Evolutionary conservation across 2,113 vertebrate species (phyloP), one percentile per base, ranked within the genome.

Genomic region (Silurus asotus): DNA sequence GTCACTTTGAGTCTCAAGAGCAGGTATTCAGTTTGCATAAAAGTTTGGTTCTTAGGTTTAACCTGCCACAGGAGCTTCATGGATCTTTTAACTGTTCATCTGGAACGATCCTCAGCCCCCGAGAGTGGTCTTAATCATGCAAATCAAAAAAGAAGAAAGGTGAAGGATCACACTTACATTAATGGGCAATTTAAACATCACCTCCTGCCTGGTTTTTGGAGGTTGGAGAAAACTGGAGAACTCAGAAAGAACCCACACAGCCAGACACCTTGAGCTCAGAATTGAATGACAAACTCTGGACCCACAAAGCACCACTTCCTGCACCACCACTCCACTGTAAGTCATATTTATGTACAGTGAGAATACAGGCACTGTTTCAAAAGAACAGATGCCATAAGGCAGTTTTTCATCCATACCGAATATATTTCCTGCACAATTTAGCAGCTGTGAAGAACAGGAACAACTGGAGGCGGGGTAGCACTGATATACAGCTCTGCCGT

Each of bases 351-450:
- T 17, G 13, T 28, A 7, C 5, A 78, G n/a, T 78, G 53, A 78
- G 28, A 78, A 28, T 37, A 8, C 5, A 2, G n/a, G 13, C 3
- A 17, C 13, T 0, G 6, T 28, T 28, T 56, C 19, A 59, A 79
- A 19, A 10, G 55, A 3, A 79, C 25, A 10, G 17, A 58, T 59
- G 55, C 55, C 4, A 19, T 37, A 45, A 79, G 75, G 75, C 49
- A 28, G 72, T 75, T 75, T 53, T 0, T 17, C 48, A n/a, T 14
- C 20, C 72, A 75, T 28, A 28, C n/a, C 25, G 76, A 79, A 79
- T 79, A 77, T 53, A 45, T 79, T 79, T 79, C 25, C 76, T 79
- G 25, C 25, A 59, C 59, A 79, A 61, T 79, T 11, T 59, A 59
- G 28, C 77, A 61, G 28, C 55, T 59, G 28, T 9, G 56, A 37